phyloP scores from a whole-genome alignment of 2,797 vertebrate species.

The Poeciliopsis gracilis region DNA sequence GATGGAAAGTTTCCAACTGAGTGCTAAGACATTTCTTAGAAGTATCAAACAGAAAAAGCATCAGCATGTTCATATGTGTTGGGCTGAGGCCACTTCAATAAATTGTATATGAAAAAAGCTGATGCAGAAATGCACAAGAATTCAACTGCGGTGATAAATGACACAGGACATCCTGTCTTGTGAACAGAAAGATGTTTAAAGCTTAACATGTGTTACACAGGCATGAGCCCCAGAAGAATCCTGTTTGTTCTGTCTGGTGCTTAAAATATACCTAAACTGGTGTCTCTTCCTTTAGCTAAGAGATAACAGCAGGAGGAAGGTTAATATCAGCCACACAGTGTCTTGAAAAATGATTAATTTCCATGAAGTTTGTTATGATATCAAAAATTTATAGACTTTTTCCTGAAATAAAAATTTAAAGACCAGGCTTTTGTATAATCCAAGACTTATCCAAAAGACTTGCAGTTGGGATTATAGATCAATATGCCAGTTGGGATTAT shows the following conservation, averaged over 20 bases:
- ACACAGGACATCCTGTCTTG: slow-evolving; percentile 68
- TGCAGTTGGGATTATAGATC: too few relatives aligned
- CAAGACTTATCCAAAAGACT: too few relatives aligned
- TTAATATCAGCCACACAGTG: slow-evolving; percentile 30
- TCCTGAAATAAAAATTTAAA: neutral
- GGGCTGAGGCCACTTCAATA: slow-evolving; percentile 1
- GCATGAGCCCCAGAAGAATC: slow-evolving; percentile 55
- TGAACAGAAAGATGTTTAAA: slow-evolving; percentile 57
- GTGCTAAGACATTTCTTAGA: slow-evolving; percentile 42
- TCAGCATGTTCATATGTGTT: slow-evolving; percentile 6
- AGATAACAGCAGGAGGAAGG: slow-evolving; percentile 39
- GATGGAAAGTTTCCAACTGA: slow-evolving; percentile 44
- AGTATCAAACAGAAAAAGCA: slow-evolving; percentile 42
- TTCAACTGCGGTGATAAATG: slow-evolving; percentile 31
- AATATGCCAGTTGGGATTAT: too few relatives aligned
- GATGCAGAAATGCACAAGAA: neutral
- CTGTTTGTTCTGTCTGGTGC: slow-evolving; percentile 67
- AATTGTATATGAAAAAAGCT: neutral
- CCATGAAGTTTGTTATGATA: neutral
- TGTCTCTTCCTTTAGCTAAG: slow-evolving; percentile 51
- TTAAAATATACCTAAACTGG: slow-evolving; percentile 50
- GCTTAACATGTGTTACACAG: slow-evolving; percentile 30
- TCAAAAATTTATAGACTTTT: neutral
- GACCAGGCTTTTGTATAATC: neutral
- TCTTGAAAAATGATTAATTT: neutral